A percentile compares a stretch with the other conserved stretches of the same genome.
Conservation (phyloP, 2,113 vertebrate species). For the Silurus glanis region DNA sequence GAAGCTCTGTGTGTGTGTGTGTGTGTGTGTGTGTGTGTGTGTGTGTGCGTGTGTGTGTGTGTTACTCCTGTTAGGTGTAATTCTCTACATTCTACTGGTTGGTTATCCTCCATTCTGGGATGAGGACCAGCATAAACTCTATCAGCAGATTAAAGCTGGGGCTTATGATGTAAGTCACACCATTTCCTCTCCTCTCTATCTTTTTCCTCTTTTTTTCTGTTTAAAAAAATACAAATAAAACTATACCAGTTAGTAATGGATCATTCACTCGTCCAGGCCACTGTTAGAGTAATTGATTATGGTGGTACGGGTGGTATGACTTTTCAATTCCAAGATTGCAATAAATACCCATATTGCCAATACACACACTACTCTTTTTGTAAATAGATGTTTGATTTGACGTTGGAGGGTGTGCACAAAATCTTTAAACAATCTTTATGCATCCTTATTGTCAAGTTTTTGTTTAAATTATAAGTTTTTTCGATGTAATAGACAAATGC, state of each 20-base stretch:
- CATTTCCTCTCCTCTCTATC: background rate
- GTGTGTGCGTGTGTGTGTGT: slow-evolving; percentile 45
- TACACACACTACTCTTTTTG: too few relatives aligned
- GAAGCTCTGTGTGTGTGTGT: slow-evolving; percentile 25
- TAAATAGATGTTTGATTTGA: too few relatives aligned
- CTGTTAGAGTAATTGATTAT: too few relatives aligned
- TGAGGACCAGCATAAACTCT: slow-evolving; percentile 96
- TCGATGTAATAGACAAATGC: too few relatives aligned
- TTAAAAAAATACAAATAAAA: too few relatives aligned
- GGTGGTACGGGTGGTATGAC: too few relatives aligned
- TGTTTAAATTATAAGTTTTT: too few relatives aligned
- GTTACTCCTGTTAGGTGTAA: slow-evolving; percentile 88
- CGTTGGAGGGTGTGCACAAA: too few relatives aligned
- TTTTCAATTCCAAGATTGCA: too few relatives aligned
- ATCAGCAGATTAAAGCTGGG: slow-evolving; percentile 98
- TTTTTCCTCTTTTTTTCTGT: background rate
- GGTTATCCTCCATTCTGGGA: slow-evolving; percentile 99
- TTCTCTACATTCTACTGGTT: slow-evolving; percentile 95
- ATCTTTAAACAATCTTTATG: too few relatives aligned
- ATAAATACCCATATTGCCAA: too few relatives aligned
- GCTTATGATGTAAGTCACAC: slow-evolving; percentile 89
- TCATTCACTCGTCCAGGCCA: background rate
- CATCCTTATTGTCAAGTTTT: too few relatives aligned
- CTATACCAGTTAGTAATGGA: background rate
- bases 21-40: slow-evolving; percentile 47